Evolutionary conservation across 2,888 invertebrate species (phyloP).

Genomic region (Conops quadrifasciatus): DNA sequence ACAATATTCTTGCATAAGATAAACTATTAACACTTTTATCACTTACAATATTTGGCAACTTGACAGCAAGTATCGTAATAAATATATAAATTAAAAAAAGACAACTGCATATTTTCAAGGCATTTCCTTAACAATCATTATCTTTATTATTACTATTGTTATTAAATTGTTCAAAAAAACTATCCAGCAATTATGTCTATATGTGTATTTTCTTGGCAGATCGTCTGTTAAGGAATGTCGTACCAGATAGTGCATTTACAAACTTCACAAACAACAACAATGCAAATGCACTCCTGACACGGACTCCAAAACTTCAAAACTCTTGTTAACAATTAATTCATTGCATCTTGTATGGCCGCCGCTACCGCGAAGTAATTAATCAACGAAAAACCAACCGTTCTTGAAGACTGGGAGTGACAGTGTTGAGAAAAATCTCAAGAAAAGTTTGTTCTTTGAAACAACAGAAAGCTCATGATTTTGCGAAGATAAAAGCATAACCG

Average conservation of each 20-base stretch:
- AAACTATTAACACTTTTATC: neutral
- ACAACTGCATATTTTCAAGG: constrained; percentile 58
- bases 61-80: constrained; percentile 7
- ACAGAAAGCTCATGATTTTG: no score
- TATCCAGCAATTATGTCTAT: no score
- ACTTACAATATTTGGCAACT: constrained; percentile 7
- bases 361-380: constrained; percentile 33
- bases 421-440: no score
- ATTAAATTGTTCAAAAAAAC: constrained; percentile 33
- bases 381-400: constrained; percentile 5
- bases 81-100: constrained; percentile 36
- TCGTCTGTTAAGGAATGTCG: constrained; percentile 84
- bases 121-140: constrained; percentile 40
- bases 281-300: constrained; percentile 99
- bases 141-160: constrained; percentile 27
- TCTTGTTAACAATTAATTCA: constrained; percentile 13
- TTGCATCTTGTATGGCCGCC: no score
- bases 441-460: no score
- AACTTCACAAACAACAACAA: constrained; percentile 69
- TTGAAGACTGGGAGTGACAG: no score
- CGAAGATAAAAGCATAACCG: neutral
- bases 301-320: constrained; percentile 77
- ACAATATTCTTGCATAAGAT: neutral
- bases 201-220: constrained; percentile 45
- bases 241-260: constrained; percentile 99